Percentiles rank a stretch among this genome's conserved stretches.
Conservation (phyloP, 2,797 vertebrate species). For the Parauchenoglanis punctatus region DNA sequence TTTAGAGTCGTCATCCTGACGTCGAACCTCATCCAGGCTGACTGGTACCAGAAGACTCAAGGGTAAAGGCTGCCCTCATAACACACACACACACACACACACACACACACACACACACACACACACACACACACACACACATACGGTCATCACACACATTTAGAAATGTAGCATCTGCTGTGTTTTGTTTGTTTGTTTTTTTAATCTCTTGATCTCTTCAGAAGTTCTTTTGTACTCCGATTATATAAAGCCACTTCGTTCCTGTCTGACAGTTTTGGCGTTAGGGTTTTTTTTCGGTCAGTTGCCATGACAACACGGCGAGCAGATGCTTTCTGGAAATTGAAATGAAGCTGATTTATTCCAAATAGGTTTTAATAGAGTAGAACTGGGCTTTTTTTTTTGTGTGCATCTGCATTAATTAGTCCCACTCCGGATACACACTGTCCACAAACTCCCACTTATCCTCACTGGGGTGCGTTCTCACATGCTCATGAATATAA, state of each 20-base stretch:
- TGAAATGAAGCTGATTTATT: conserved; percentile 53
- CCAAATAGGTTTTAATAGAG: conserved; percentile 42
- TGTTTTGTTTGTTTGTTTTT: not conserved
- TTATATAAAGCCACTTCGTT: conserved; percentile 14
- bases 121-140: not conserved
- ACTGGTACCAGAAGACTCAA: conserved; percentile 99
- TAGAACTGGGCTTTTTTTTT: conserved; percentile 8
- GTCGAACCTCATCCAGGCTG: conserved; percentile 91
- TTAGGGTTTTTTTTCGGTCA: not conserved
- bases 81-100: not conserved
- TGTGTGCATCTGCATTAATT: conserved; percentile 18
- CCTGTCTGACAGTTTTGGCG: conserved; percentile 28
- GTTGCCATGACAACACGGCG: conserved; percentile 61
- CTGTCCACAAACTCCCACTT: not conserved
- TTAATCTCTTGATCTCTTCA: conserved; percentile 9
- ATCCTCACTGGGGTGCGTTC: not conserved
- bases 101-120: not conserved
- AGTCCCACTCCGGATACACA: not conserved
- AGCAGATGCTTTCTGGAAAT: conserved; percentile 51
- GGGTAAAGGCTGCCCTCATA: conserved; percentile 72
- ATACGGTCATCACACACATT: not conserved
- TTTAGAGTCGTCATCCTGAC: conserved; percentile 93
- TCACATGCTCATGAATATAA: not conserved
- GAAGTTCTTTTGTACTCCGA: conserved; percentile 1
- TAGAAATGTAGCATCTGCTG: not conserved